Base-by-base conservation (phyloP, 2,797 vertebrate species). In the Dendrocincla tyrannina region DNA sequence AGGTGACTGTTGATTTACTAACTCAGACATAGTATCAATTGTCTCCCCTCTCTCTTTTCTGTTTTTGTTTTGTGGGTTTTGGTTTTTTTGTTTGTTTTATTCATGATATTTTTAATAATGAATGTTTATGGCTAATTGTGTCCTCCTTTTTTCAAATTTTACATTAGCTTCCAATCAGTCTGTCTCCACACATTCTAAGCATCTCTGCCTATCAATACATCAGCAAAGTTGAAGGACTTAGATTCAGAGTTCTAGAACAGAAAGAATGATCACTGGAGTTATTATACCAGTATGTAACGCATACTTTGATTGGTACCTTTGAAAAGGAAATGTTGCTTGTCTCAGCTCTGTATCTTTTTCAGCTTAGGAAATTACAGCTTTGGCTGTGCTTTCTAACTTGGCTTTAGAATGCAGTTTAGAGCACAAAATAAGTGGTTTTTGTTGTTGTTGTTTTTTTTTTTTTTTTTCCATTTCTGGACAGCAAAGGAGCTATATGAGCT, bases 121-220 rank as follows among this genome's bases (percentile, higher is more conserved):
- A 23, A 37, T 53, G 10, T 55, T 67, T 92, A 13, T 39, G 3
- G 2, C 0, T 41, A 41, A 2, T 56, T 35, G 2, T 23, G 10
- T 7, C 1, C n/a, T 10, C 2, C 7, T 9, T 2, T 25, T 13
- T 4, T 11, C 44, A 22, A 46, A 46, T 46, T 46, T 22, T 46
- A 11, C 11, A 46, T 46, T 46, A 46, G 10, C 5, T 64, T 30
- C 3, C 7, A 91, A 4, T 62, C 12, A n/a, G 5, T 56, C 23
- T 1, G 1, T 7, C 2, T 49, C 13, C 3, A 7, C 9, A 10
- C 46, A 53, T 53, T 53, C 28, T 53, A 17, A 53, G 28, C 50
- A 68, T 91, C 35, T 77, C 8, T 52, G 20, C 4, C 1, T 73
- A 76, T 30, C 17, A 50, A 13, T 0, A 4, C 18, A 63, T 35